Conservation (phyloP, 2,797 vertebrate genomes). For the Aplochiton taeniatus region DNA sequence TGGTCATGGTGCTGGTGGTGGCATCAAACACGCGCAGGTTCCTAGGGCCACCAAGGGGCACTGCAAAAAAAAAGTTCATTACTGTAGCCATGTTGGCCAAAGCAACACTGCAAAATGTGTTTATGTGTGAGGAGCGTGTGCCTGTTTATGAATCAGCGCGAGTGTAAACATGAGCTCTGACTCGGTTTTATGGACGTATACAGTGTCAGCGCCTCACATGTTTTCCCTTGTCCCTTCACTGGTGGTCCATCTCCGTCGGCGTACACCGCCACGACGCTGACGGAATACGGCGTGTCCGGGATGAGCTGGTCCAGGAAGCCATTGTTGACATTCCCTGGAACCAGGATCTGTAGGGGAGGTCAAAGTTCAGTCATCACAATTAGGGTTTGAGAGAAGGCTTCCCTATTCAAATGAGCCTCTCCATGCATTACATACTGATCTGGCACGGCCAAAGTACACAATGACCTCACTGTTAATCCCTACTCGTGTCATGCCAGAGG, state of each 20-base stretch:
- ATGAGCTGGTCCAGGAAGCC: conserved; percentile 87
- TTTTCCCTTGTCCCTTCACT: conserved; percentile 81
- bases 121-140: not conserved
- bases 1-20: conserved; percentile 90
- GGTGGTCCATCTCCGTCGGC: conserved; percentile 83
- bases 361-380: conserved; percentile 1
- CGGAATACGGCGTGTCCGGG: conserved; percentile 87
- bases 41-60: conserved; percentile 88
- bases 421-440: conserved; percentile 34
- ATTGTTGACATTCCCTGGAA: conserved; percentile 82
- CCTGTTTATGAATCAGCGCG: not conserved
- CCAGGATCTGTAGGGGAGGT: conserved; percentile 78
- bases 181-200: not conserved
- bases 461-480: conserved; percentile 63
- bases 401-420: conserved; percentile 30
- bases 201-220: conserved; percentile 76
- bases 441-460: conserved; percentile 63
- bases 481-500: conserved; percentile 42
- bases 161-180: conserved; percentile 4
- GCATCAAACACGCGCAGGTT: conserved; percentile 90
- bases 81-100: not conserved
- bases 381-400: not conserved
- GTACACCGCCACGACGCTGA: conserved; percentile 85
- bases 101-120: not conserved
- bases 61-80: conserved; percentile 59